Conservation (phyloP, 2,888 invertebrate species). For the Bombylius discolor region DNA sequence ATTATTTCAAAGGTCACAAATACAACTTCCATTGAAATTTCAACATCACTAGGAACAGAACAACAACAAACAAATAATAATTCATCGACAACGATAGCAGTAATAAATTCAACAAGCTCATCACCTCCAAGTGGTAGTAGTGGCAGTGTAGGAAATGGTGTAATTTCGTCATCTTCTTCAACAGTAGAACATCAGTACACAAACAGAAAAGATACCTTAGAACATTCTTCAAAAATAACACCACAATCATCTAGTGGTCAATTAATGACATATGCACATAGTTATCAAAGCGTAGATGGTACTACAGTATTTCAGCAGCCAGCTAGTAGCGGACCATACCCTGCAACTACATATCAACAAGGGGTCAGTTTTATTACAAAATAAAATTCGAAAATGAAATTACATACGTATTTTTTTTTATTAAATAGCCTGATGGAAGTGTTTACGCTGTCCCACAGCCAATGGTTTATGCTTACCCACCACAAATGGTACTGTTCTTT, state of each 20-base stretch:
- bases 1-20: neutral
- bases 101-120: slow-evolving; percentile 11
- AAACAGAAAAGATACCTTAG: slow-evolving; percentile 5
- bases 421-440: slow-evolving; percentile 33
- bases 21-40: neutral
- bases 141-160: too few relatives aligned
- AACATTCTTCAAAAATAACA: neutral
- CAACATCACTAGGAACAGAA: slow-evolving; percentile 3
- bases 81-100: neutral
- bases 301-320: slow-evolving; percentile 33
- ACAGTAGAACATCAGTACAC: neutral
- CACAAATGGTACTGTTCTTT: slow-evolving; percentile 21
- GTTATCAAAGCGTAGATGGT: slow-evolving; percentile 32
- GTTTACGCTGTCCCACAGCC: slow-evolving; percentile 36
- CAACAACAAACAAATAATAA: slow-evolving; percentile 3
- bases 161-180: neutral
- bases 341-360: slow-evolving; percentile 36
- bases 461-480: slow-evolving; percentile 36
- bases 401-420: neutral
- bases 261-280: slow-evolving; percentile 26
- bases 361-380: slow-evolving; percentile 22
- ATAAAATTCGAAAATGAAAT: neutral
- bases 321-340: slow-evolving; percentile 28
- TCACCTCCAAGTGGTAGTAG: neutral
- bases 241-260: slow-evolving; percentile 8